phyloP scores from a whole-genome alignment of 2,113 vertebrate genomes.

The Erythrocercus mccallii region DNA sequence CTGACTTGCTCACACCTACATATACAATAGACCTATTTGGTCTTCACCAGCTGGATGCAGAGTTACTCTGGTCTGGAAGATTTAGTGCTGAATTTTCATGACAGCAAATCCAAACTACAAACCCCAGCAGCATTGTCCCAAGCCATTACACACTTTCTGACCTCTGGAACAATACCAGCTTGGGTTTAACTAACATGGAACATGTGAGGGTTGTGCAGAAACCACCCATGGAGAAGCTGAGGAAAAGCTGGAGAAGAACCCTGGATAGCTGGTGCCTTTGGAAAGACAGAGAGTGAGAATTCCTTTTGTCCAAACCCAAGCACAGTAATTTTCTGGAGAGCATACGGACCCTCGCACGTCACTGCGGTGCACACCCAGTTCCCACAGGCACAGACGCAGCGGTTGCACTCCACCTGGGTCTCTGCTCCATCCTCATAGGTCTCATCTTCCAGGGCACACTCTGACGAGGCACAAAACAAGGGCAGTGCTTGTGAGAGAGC shows the following conservation, averaged over 20 bases:
- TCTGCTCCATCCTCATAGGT: constrained; percentile 92
- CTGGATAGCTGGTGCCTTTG: neutral
- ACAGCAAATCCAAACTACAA: neutral
- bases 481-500: neutral
- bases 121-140: neutral
- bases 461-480: constrained; percentile 64
- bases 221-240: neutral
- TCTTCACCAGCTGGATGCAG: neutral
- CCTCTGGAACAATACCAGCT: neutral
- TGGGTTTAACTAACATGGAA: neutral
- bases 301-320: neutral
- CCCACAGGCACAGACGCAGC: constrained; percentile 95
- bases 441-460: constrained; percentile 96
- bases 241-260: neutral
- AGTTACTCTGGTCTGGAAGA: neutral
- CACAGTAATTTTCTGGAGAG: neutral
- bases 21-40: fast-evolving
- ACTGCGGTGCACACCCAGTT: constrained; percentile 99
- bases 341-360: constrained; percentile 85
- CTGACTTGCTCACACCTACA: neutral
- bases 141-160: neutral
- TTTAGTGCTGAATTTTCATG: neutral
- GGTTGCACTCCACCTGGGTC: constrained; percentile 96
- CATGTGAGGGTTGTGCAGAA: neutral
- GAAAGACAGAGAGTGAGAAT: neutral